Evolutionary conservation across 2,888 invertebrate species (phyloP), one percentile per base, ranked within the genome.

Genomic region (Alviniconcha strummeri): DNA sequence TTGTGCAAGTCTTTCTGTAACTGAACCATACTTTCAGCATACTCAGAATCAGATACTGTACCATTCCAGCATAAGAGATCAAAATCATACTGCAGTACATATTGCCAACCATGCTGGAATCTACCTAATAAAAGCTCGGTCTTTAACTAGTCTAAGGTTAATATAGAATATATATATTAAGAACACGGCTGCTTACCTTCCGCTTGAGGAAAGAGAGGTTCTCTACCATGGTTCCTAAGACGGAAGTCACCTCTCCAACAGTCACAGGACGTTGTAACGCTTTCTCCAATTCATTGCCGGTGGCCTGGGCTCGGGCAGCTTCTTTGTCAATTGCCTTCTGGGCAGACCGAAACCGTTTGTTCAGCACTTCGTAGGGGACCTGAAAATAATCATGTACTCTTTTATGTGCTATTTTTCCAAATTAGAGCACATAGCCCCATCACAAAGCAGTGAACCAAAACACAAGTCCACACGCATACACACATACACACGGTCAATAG

Each of bases 321-420:
- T 94, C 99, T 84, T 98, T 95, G 92, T 99, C 99, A 84, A 99
- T 94, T 15, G 96, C 96, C 91, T 99, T 98, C 94, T 99, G 99
- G 4, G 98, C 97, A 77, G 97, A 96, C 83, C 99, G 96, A 94
- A 99, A 99, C 91, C 97, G 97, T 94, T 99, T 99, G 94, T 99
- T 99, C 88, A 99, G 95, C 80, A 99, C 96, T 94, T 99, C 99
- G 92, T 99, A 99, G 2, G 99, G 99, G 88, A 99, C 98, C 97
- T 98, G 90, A 36, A 93, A 87, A 79, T 72, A 77, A 76, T 57
- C n/a, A 76, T 57, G 64, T 6, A 15, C 52, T 56, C n/a, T n/a
- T 19, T 81, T 56, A 13, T 67, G 11, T 74, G 52, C 36, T 36
- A 36, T 36, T 36, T 36, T 3, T 36, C 36, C 36, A 36, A 36